A percentile compares a stretch with the other conserved stretches of the same genome.
Evolutionary conservation across 2,888 invertebrate genomes (phyloP).

Genomic region (Ceratothoa steindachneri): DNA sequence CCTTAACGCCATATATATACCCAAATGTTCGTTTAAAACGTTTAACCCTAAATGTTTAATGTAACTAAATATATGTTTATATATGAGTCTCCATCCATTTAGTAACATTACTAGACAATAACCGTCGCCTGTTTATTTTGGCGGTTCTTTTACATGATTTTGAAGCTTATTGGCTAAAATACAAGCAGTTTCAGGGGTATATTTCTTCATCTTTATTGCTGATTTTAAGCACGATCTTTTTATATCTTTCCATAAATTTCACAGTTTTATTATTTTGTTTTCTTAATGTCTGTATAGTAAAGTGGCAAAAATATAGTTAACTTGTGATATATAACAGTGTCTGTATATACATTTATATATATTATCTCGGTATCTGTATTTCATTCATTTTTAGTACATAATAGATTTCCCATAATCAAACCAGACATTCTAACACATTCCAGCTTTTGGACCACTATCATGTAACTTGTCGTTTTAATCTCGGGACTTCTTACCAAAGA

Average conservation of each 20-base stretch:
- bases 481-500: too few species aligned
- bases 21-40: not conserved
- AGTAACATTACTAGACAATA: slow-evolving; percentile 10
- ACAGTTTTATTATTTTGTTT: slow-evolving; percentile 11
- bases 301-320: slow-evolving; percentile 9
- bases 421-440: too few species aligned
- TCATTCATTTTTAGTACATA: too few species aligned
- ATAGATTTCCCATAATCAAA: too few species aligned
- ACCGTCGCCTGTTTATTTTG: not conserved
- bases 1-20: not conserved
- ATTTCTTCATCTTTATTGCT: not conserved
- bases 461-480: too few species aligned
- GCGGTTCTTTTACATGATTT: slow-evolving; percentile 2
- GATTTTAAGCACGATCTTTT: slow-evolving; percentile 7
- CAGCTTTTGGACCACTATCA: too few species aligned
- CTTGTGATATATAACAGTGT: not conserved
- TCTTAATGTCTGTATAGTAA: slow-evolving; percentile 8
- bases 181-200: not conserved
- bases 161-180: slow-evolving; percentile 4
- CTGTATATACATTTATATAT: slow-evolving; percentile 10
- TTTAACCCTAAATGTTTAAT: not conserved
- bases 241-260: not conserved
- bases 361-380: too few species aligned
- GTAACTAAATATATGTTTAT: slow-evolving; percentile 7
- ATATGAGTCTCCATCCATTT: slow-evolving; percentile 12